These are phyloP conservation scores for Nesospiza acunhae DNA, from an alignment of 2,113 vertebrate species.

Conservation along the genomic window DNA sequence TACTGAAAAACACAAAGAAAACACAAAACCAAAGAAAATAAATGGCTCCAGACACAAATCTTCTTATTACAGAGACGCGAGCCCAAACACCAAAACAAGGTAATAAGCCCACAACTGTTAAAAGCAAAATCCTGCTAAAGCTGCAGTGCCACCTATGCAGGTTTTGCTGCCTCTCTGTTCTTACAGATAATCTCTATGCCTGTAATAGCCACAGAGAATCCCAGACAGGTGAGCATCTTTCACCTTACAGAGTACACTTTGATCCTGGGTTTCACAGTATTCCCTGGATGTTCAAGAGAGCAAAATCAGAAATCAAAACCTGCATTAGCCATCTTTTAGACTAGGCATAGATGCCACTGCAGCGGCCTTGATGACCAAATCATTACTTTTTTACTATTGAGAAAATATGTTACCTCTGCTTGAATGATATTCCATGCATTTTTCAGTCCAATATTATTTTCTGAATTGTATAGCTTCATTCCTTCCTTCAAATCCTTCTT, in stretches of 20 bases:
- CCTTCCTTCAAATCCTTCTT: slow-evolving; percentile 94
- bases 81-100: background rate
- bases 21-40: background rate
- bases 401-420: slow-evolving; percentile 83
- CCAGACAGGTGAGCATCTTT: background rate
- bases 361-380: background rate
- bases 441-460: slow-evolving; percentile 93
- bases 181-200: background rate
- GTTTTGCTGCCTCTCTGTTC: background rate
- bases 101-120: background rate
- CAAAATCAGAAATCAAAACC: background rate
- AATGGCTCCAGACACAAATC: background rate
- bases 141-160: background rate
- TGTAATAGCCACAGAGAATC: background rate
- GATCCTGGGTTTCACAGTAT: background rate
- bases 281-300: background rate
- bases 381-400: background rate
- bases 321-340: background rate
- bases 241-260: background rate
- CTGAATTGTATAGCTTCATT: slow-evolving; percentile 91
- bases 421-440: slow-evolving; percentile 99
- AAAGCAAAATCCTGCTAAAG: background rate
- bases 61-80: background rate
- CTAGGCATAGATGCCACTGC: background rate
- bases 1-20: background rate